phyloP scores from a whole-genome alignment of 2,797 vertebrate species.

The Gymnopithys bicolor region DNA sequence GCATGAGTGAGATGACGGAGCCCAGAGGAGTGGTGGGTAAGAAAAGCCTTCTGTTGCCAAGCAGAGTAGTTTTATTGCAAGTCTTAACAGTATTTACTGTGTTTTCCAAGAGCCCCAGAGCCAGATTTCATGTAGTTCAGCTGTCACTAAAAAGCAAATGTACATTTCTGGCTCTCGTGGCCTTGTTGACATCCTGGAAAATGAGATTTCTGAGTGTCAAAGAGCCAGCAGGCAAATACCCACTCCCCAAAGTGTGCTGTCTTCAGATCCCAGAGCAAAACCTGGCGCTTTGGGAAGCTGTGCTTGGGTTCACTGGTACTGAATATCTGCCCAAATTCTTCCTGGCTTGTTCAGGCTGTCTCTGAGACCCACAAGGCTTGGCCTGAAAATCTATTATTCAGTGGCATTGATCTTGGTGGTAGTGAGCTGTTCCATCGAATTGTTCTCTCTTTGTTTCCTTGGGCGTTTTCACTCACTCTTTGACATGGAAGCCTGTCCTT shows the following conservation, averaged over 20 bases:
- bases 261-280: background rate
- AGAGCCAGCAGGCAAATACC: background rate
- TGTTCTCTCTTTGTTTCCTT: background rate
- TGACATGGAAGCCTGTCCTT: background rate
- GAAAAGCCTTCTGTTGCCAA: constrained; percentile 30
- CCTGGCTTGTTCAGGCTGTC: background rate
- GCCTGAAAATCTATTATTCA: constrained; percentile 15
- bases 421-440: background rate
- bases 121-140: constrained; percentile 26
- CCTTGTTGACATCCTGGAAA: constrained; percentile 30
- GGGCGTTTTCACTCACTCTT: background rate
- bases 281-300: background rate
- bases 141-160: constrained; percentile 33
- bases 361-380: background rate
- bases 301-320: background rate
- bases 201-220: background rate
- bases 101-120: constrained; percentile 20
- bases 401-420: background rate
- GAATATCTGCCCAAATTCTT: background rate
- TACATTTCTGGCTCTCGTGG: constrained; percentile 1
- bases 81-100: background rate
- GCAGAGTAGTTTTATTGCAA: background rate
- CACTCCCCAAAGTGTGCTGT: rapidly evolving
- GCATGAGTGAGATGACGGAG: background rate
- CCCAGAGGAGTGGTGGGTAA: rapidly evolving